phyloP scores from a whole-genome alignment of 2,888 invertebrate genomes.

The Drosophila parthenogenetica region DNA sequence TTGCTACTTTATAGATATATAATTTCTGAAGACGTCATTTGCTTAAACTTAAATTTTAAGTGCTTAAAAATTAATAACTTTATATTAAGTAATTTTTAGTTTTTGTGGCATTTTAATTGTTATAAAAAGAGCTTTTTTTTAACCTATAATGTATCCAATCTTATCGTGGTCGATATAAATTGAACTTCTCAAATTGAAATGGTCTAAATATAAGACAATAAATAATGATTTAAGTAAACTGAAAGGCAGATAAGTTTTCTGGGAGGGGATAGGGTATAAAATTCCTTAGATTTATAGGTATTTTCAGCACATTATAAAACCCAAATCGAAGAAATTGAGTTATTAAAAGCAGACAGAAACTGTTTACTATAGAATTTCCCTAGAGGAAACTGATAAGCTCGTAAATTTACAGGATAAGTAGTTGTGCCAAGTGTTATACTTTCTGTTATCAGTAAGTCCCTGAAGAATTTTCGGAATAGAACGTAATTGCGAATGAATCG shows the following conservation, averaged over 20 bases:
- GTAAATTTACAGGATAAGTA: too few species aligned
- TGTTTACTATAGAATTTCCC: too few species aligned
- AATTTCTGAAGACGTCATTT: background rate
- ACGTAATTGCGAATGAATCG: slow-evolving; percentile 3
- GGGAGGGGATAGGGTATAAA: background rate
- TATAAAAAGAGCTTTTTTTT: background rate
- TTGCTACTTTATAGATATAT: background rate
- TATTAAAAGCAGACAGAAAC: too few species aligned
- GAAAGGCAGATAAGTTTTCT: background rate
- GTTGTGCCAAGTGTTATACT: background rate
- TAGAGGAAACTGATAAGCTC: too few species aligned
- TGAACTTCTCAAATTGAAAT: background rate
- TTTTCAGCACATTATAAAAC: background rate
- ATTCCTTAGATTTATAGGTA: background rate
- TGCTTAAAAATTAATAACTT: too few species aligned
- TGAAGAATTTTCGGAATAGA: slow-evolving; percentile 1
- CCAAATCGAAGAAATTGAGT: too few species aligned
- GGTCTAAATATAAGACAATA: slow-evolving; percentile 9
- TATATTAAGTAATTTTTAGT: too few species aligned
- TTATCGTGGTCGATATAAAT: slow-evolving; percentile 15
- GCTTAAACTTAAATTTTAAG: background rate
- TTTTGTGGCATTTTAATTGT: background rate
- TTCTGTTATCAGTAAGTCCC: background rate
- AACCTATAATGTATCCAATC: slow-evolving; percentile 1
- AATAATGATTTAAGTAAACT: background rate